Evolutionary conservation across 2,888 invertebrate species (phyloP).

Genomic region (Geotrupes spiniger): DNA sequence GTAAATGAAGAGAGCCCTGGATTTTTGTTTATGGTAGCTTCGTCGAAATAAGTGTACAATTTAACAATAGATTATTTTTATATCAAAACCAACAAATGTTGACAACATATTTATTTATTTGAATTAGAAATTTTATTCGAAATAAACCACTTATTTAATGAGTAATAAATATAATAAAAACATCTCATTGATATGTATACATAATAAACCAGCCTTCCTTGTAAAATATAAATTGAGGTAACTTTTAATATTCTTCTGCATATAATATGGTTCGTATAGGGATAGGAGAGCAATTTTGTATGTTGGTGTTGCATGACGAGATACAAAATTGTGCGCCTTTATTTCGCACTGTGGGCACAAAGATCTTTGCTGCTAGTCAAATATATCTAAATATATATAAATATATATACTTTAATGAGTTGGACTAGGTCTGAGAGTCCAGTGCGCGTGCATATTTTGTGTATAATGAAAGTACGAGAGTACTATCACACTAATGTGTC

Average conservation of each 20-base stretch:
- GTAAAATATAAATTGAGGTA: constrained; percentile 38
- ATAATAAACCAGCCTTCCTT: constrained; percentile 45
- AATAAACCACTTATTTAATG: constrained; percentile 41
- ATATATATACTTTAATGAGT: constrained; percentile 34
- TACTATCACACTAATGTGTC: constrained; percentile 34
- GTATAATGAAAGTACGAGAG: constrained; percentile 9
- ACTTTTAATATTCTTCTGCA: constrained; percentile 25
- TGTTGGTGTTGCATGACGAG: constrained; percentile 1
- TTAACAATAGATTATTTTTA: too few relatives aligned
- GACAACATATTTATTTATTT: constrained; percentile 40
- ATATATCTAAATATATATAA: constrained; percentile 48
- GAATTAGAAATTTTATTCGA: constrained; percentile 47
- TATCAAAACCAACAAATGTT: constrained; percentile 10
- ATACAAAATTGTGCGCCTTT: constrained; percentile 7
- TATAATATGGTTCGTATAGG: constrained; percentile 8
- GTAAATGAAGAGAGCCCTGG: too few relatives aligned
- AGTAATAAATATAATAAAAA: constrained; percentile 39
- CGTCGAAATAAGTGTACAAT: too few relatives aligned
- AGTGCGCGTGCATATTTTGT: constrained; percentile 33
- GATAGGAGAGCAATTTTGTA: constrained; percentile 1
- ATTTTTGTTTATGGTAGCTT: too few relatives aligned
- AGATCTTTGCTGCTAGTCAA: constrained; percentile 44
- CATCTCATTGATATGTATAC: constrained; percentile 45
- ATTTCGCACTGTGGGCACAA: constrained; percentile 45
- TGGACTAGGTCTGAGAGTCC: constrained; percentile 31